Evolutionary conservation across 2,113 vertebrate species (phyloP).

Genomic region (Actenoides lindsayi): DNA sequence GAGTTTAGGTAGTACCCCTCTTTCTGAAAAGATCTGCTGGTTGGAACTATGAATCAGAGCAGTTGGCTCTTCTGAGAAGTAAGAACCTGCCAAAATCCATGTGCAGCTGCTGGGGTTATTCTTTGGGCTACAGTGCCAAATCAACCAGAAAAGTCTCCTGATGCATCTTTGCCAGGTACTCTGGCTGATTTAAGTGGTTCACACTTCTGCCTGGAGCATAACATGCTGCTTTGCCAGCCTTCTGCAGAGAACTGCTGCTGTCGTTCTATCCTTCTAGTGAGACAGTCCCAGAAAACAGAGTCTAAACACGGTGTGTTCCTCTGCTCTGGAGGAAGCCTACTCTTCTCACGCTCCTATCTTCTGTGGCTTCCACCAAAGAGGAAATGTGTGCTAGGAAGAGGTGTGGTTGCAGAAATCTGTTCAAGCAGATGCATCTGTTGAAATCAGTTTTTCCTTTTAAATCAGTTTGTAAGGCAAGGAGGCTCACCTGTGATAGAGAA

Average conservation of each 20-base stretch:
- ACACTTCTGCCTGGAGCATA: not conserved
- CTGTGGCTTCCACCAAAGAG: not conserved
- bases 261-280: not conserved
- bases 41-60: not conserved
- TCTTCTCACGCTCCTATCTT: not conserved
- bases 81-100: conserved; percentile 7
- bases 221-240: not conserved
- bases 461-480: not conserved
- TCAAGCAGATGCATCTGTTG: not conserved
- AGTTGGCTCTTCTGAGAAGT: not conserved
- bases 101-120: not conserved
- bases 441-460: not conserved
- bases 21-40: not conserved
- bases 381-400: not conserved
- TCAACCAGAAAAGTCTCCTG: not conserved
- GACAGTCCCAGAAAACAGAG: not conserved
- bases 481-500: not conserved
- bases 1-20: not conserved
- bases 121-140: not conserved
- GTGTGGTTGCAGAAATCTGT: not conserved
- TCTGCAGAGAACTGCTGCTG: not conserved
- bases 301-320: not conserved
- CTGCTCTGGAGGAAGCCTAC: not conserved
- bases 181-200: not conserved
- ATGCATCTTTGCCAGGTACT: conserved; percentile 1